Evolutionary conservation across 2,797 vertebrate species (phyloP).

Genomic region (Kryptolebias ocellatus): DNA sequence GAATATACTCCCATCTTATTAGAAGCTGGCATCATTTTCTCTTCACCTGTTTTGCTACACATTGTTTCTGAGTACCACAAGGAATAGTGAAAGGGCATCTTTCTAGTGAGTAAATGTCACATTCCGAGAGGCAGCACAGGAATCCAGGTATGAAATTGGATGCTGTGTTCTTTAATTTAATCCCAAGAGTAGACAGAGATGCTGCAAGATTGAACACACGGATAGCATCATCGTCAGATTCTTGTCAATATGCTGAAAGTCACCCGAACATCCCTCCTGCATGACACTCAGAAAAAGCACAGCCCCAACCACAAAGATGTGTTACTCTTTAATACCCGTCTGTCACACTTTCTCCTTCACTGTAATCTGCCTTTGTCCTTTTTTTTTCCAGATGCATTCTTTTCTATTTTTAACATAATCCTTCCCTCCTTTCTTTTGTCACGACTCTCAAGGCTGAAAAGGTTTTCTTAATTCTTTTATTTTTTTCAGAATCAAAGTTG

Average conservation of each 20-base stretch:
- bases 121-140: constrained; percentile 52
- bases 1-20: constrained; percentile 40
- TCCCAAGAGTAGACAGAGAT: constrained; percentile 77
- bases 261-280: constrained; percentile 32
- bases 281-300: constrained; percentile 8
- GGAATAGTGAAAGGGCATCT: constrained; percentile 51
- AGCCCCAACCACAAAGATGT: constrained; percentile 10
- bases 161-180: constrained; percentile 81
- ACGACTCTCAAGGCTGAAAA: constrained; percentile 53
- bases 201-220: constrained; percentile 57
- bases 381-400: constrained; percentile 33
- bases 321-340: constrained; percentile 26
- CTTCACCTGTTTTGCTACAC: constrained; percentile 27
- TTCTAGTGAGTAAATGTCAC: constrained; percentile 63
- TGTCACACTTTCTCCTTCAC: constrained; percentile 40
- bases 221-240: constrained; percentile 51
- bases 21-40: constrained; percentile 29
- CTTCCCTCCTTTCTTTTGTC: constrained; percentile 41
- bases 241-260: constrained; percentile 57
- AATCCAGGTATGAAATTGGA: constrained; percentile 85
- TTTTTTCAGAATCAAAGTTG: constrained; percentile 31
- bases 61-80: constrained; percentile 21
- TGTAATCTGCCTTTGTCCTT: constrained; percentile 52
- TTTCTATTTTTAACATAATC: constrained; percentile 63
- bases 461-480: constrained; percentile 20